A percentile compares a stretch with the other conserved stretches of the same genome.
Evolutionary conservation across 2,888 invertebrate species (phyloP).

Genomic region (Aromia moschata): DNA sequence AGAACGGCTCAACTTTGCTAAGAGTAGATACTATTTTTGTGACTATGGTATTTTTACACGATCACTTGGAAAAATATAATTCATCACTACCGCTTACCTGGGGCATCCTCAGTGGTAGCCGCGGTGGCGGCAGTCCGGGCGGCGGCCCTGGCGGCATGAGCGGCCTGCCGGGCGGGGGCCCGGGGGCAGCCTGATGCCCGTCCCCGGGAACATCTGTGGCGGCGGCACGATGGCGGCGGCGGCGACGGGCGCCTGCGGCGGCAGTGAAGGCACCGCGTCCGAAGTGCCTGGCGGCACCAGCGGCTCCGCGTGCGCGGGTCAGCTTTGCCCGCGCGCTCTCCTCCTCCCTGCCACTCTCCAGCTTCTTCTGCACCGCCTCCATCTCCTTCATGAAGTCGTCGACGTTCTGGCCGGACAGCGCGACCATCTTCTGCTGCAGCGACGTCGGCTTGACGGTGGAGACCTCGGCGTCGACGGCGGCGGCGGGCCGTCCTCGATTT

Average conservation of each 20-base stretch:
- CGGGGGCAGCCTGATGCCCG: conserved; percentile 60
- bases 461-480: conserved; percentile 33
- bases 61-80: too few relatives aligned
- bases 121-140: conserved; percentile 68
- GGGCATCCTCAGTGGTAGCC: conserved; percentile 66
- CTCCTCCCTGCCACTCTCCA: conserved; percentile 61
- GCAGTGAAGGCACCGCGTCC: conserved; percentile 50
- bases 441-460: conserved; percentile 72
- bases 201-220: conserved; percentile 58
- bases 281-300: conserved; percentile 57
- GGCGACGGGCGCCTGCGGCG: conserved; percentile 52
- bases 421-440: conserved; percentile 86
- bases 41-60: too few relatives aligned
- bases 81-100: too few relatives aligned
- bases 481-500: conserved; percentile 45
- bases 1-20: too few relatives aligned
- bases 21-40: too few relatives aligned
- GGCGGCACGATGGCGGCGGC: conserved; percentile 63
- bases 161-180: conserved; percentile 65
- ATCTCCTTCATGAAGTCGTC: conserved; percentile 94
- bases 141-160: conserved; percentile 68
- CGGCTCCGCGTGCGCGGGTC: conserved; percentile 49
- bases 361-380: conserved; percentile 84
- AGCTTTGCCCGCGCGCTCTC: conserved; percentile 43
- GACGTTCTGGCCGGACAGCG: conserved; percentile 90